Evolutionary conservation across 2,888 invertebrate genomes (phyloP).

Genomic region (Synergus itoensis): DNA sequence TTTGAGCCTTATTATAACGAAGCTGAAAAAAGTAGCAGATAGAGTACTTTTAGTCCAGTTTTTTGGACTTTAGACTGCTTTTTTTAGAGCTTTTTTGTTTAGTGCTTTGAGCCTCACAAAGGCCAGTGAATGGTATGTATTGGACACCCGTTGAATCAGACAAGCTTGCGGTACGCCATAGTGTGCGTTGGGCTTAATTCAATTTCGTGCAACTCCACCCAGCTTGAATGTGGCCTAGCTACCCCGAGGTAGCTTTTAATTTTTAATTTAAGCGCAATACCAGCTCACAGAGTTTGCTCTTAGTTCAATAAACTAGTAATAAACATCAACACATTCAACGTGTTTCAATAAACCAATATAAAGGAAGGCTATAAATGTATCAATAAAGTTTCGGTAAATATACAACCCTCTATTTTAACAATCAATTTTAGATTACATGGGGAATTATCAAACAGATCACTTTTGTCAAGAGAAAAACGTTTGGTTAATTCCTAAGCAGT

Average conservation of each 20-base stretch:
- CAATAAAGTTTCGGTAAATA: neutral
- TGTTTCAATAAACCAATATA: neutral
- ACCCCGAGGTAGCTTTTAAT: neutral
- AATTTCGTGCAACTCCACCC: constrained; percentile 49
- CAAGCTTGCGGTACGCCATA: constrained; percentile 49
- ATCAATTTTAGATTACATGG: neutral
- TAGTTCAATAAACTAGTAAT: constrained; percentile 20
- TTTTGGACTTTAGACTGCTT: too few species aligned
- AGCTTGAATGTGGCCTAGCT: constrained; percentile 15
- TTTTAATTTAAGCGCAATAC: constrained; percentile 6
- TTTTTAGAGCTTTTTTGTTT: neutral
- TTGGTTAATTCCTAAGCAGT: too few species aligned
- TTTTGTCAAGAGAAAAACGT: too few species aligned
- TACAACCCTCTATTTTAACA: neutral
- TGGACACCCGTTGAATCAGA: constrained; percentile 42
- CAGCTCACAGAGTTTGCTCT: neutral
- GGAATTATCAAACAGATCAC: too few species aligned
- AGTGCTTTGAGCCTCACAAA: neutral
- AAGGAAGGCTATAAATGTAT: neutral
- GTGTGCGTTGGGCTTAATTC: constrained; percentile 47
- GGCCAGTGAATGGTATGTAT: neutral
- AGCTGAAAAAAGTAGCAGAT: too few species aligned
- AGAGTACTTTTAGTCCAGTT: too few species aligned
- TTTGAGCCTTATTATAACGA: too few species aligned
- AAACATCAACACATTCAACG: neutral